Conservation (phyloP, 2,113 vertebrate species). For the Polyodon spathula region DNA sequence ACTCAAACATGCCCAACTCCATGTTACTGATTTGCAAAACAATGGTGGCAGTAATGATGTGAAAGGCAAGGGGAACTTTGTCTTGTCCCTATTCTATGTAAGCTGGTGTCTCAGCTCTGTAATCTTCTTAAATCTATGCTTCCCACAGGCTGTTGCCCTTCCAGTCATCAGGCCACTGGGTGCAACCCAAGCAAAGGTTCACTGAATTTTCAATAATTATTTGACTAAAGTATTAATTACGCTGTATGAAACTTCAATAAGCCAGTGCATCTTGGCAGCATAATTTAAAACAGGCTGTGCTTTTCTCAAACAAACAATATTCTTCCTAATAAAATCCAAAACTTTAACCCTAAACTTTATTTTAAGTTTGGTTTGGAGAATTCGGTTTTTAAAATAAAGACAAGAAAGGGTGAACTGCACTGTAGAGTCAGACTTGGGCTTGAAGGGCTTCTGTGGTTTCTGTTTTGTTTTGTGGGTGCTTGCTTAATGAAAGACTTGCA, state of each 20-base stretch:
- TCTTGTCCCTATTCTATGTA: slow-evolving; percentile 51
- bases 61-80: slow-evolving; percentile 62
- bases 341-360: no score
- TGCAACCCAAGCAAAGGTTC: slow-evolving; percentile 46
- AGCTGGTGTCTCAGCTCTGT: slow-evolving; percentile 65
- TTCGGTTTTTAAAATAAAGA: no score
- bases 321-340: no score
- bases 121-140: slow-evolving; percentile 56
- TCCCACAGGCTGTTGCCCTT: slow-evolving; percentile 48
- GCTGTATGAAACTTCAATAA: not conserved
- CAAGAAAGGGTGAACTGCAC: no score
- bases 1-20: slow-evolving; percentile 62
- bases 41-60: slow-evolving; percentile 66
- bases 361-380: no score
- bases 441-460: no score
- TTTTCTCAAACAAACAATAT: no score
- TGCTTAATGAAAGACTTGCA: no score
- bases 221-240: not conserved
- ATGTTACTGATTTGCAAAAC: slow-evolving; percentile 75
- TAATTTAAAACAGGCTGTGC: slow-evolving; percentile 6
- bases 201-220: slow-evolving; percentile 50
- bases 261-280: not conserved
- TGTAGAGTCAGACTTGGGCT: no score
- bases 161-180: slow-evolving; percentile 31
- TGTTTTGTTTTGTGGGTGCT: no score